Percentiles rank a stretch among this genome's conserved stretches.
These are phyloP conservation scores for Drosophila subobscura DNA, from an alignment of 1,140 invertebrate genomes.

Conservation along the genomic window DNA sequence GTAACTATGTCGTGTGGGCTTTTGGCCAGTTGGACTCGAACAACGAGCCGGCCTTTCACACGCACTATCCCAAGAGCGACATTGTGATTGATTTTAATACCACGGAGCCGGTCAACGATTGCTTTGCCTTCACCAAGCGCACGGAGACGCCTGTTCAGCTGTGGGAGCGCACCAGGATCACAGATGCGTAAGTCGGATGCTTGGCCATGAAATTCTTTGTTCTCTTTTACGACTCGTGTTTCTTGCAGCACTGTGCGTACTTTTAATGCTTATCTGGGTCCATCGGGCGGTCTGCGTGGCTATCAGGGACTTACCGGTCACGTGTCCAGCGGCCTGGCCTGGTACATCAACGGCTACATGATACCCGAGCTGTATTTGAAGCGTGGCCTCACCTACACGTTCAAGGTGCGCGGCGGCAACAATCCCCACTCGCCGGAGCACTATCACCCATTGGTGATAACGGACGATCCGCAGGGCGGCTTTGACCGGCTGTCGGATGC, in stretches of 20 bases:
- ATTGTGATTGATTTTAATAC: slow-evolving; percentile 88
- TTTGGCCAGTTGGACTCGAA: slow-evolving; percentile 91
- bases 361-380: slow-evolving; percentile 94
- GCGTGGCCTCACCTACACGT: slow-evolving; percentile 92
- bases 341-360: slow-evolving; percentile 90
- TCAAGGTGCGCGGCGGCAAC: slow-evolving; percentile 93
- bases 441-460: slow-evolving; percentile 97
- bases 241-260: slow-evolving; percentile 86
- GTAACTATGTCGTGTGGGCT: slow-evolving; percentile 92
- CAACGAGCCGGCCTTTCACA: slow-evolving; percentile 93
- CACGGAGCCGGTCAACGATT: slow-evolving; percentile 87
- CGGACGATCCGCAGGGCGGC: slow-evolving; percentile 92
- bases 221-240: background rate
- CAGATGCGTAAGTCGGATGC: slow-evolving; percentile 86
- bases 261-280: slow-evolving; percentile 91
- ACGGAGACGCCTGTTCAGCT: slow-evolving; percentile 84
- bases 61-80: slow-evolving; percentile 89
- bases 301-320: slow-evolving; percentile 89
- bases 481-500: slow-evolving; percentile 89
- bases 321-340: slow-evolving; percentile 83
- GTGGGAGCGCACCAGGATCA: slow-evolving; percentile 91
- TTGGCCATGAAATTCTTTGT: too few relatives aligned
- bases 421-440: slow-evolving; percentile 93
- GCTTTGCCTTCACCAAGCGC: slow-evolving; percentile 88
- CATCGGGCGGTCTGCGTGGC: slow-evolving; percentile 90